Conservation (phyloP, 2,888 invertebrate species). For the Busseola fusca region DNA sequence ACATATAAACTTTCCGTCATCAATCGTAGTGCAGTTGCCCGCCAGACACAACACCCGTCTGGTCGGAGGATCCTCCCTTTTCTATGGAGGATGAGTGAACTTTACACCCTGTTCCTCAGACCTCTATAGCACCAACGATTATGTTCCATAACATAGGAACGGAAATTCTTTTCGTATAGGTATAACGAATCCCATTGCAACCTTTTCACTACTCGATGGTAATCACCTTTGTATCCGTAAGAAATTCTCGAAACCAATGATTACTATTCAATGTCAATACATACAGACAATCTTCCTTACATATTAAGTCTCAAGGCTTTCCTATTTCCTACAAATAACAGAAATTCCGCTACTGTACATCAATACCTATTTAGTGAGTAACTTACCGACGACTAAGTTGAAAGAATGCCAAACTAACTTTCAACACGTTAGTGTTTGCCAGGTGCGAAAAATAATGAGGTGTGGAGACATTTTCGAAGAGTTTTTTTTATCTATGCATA, state of each 20-base stretch:
- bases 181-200: neutral
- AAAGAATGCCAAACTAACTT: constrained; percentile 20
- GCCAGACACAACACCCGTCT: no score
- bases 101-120: no score
- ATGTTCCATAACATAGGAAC: neutral
- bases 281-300: constrained; percentile 13
- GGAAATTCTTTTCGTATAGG: neutral
- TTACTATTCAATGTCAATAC: constrained; percentile 32
- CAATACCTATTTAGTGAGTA: constrained; percentile 1
- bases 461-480: neutral
- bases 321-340: constrained; percentile 29
- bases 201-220: neutral
- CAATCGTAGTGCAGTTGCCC: no score
- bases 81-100: no score
- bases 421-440: constrained; percentile 2
- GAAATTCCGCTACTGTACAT: constrained; percentile 10
- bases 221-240: constrained; percentile 33
- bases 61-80: no score
- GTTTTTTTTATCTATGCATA: constrained; percentile 10
- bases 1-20: no score
- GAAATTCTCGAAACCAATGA: constrained; percentile 22
- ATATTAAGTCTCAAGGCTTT: constrained; percentile 30
- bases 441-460: constrained; percentile 26
- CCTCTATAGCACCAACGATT: neutral
- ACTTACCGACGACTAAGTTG: constrained; percentile 1